A percentile compares a stretch with the other conserved stretches of the same genome.
Conservation (phyloP, 2,113 vertebrate genomes). For the Dinomys branickii region DNA sequence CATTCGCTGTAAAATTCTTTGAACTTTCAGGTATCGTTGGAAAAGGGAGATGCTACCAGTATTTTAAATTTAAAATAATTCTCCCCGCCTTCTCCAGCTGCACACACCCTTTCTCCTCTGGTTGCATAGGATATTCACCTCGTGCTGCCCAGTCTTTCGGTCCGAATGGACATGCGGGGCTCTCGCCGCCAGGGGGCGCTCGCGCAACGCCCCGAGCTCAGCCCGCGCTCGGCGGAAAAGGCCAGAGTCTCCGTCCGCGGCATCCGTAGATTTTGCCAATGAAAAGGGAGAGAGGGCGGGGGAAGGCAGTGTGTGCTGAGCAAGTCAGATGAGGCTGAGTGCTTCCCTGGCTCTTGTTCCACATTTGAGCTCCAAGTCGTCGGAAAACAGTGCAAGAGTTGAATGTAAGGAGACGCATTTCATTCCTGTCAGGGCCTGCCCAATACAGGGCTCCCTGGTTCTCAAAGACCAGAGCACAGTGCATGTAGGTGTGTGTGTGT, state of each 20-base stretch:
- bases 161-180: accelerated
- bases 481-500: not conserved
- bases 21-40: not conserved
- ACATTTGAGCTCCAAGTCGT: not conserved
- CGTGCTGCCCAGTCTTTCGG: not conserved
- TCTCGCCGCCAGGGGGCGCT: slow-evolving; percentile 41
- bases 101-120: not conserved
- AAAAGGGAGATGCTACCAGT: not conserved
- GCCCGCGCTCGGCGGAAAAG: not conserved
- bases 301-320: accelerated
- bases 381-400: not conserved
- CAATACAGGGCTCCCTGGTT: not conserved
- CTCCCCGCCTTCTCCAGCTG: not conserved
- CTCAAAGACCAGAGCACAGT: not conserved
- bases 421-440: not conserved
- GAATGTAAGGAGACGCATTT: not conserved
- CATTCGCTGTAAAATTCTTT: not conserved
- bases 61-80: not conserved
- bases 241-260: not conserved
- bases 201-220: not conserved
- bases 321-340: not conserved
- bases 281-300: not conserved
- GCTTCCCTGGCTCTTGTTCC: not conserved
- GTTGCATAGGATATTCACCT: not conserved
- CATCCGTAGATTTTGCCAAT: not conserved